Conservation (phyloP, 2,888 invertebrate genomes). For the Polyommatus iphigenia region DNA sequence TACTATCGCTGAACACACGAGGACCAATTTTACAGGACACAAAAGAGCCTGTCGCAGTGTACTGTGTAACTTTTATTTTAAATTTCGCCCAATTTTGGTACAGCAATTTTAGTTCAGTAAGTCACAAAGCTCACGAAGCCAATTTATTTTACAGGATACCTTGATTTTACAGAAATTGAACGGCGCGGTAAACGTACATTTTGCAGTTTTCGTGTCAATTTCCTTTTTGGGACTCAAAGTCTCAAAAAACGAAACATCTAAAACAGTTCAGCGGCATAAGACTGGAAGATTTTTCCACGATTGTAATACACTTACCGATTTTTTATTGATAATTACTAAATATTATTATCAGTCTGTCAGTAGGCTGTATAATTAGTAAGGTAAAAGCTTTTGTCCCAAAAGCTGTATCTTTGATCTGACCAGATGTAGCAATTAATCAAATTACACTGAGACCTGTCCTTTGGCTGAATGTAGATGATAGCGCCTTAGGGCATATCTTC, state of each 20-base stretch:
- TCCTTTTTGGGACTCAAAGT: neutral
- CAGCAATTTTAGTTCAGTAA: neutral
- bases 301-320: too few species aligned
- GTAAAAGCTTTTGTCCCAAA: neutral
- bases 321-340: too few species aligned
- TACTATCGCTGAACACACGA: neutral
- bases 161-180: too few species aligned
- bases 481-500: neutral
- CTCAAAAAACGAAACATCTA: neutral
- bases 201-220: neutral
- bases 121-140: neutral
- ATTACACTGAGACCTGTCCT: neutral
- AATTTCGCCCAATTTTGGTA: neutral
- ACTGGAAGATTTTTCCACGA: too few species aligned
- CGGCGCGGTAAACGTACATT: too few species aligned
- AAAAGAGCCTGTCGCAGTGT: neutral
- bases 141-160: neutral
- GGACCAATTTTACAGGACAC: neutral
- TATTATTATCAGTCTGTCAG: too few species aligned
- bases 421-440: neutral
- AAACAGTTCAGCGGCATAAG: too few species aligned
- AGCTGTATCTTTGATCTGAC: neutral
- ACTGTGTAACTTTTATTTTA: conserved; percentile 4
- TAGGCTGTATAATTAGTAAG: neutral
- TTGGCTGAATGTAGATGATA: neutral